Evolutionary conservation across 2,888 invertebrate species (phyloP).

Genomic region (Drosophila ustulata): DNA sequence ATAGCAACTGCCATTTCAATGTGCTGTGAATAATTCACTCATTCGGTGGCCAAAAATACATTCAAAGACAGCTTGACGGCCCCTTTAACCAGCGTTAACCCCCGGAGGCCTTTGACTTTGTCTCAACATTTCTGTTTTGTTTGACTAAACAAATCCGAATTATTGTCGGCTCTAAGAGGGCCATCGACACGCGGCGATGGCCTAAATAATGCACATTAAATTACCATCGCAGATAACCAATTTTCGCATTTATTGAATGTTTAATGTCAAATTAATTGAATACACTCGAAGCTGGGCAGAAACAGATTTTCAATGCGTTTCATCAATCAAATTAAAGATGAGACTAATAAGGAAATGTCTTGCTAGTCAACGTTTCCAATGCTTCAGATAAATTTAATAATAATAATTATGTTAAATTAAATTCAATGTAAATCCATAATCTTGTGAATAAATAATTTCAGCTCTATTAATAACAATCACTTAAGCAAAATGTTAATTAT

Average conservation of each 20-base stretch:
- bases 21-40: constrained; percentile 6
- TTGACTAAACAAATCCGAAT: neutral
- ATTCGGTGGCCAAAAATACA: constrained; percentile 7
- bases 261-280: constrained; percentile 20
- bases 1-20: neutral
- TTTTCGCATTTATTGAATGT: neutral
- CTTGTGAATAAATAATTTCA: too few relatives aligned
- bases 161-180: constrained; percentile 1
- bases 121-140: neutral
- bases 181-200: neutral
- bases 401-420: too few relatives aligned
- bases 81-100: neutral
- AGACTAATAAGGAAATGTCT: too few relatives aligned
- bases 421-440: too few relatives aligned
- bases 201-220: constrained; percentile 14
- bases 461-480: too few relatives aligned
- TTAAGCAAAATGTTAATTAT: too few relatives aligned
- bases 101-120: neutral
- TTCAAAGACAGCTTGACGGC: neutral
- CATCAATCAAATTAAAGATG: too few relatives aligned
- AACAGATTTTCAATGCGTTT: neutral
- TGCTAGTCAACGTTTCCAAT: too few relatives aligned
- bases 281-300: constrained; percentile 2
- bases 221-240: neutral
- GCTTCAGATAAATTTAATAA: too few relatives aligned